phyloP scores from a whole-genome alignment of 1,140 invertebrate genomes.

The Drosophila sucinea region DNA sequence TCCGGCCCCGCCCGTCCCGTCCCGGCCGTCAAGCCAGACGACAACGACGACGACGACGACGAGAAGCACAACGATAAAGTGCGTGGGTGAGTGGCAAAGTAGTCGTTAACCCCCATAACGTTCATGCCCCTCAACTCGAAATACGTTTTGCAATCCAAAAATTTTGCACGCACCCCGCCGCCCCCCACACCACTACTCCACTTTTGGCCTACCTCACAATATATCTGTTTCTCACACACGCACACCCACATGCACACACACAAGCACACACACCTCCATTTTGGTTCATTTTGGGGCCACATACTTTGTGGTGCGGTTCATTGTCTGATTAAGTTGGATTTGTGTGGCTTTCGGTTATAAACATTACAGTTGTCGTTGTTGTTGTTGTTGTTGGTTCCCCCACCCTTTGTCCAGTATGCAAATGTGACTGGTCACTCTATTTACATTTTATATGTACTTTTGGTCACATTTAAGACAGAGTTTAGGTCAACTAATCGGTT shows the following conservation, averaged over 20 bases:
- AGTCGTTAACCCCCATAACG: conserved; percentile 13
- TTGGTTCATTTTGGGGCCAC: conserved; percentile 64
- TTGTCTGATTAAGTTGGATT: conserved; percentile 29
- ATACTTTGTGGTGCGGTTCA: conserved; percentile 56
- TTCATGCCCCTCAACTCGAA: conserved; percentile 7
- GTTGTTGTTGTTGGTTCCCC: not conserved
- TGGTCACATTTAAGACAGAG: not conserved
- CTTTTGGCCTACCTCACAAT: not conserved
- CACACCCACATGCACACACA: not conserved
- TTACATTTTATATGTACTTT: not conserved
- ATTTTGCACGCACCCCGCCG: conserved; percentile 57
- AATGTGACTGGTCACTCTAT: conserved; percentile 4
- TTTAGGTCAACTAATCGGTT: no score
- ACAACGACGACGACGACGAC: not conserved
- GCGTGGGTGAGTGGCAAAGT: conserved; percentile 23
- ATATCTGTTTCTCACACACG: not conserved
- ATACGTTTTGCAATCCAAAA: conserved; percentile 57
- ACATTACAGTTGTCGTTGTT: not conserved
- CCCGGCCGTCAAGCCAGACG: conserved; percentile 1
- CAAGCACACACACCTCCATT: conserved; percentile 27
- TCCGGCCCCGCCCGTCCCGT: conserved; percentile 1
- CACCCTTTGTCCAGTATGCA: not conserved
- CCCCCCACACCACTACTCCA: not conserved
- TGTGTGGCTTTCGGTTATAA: conserved; percentile 16
- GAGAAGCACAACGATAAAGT: conserved; percentile 7